Evolutionary conservation across 2,888 invertebrate species (phyloP).

Genomic region (Cantharis nigra): DNA sequence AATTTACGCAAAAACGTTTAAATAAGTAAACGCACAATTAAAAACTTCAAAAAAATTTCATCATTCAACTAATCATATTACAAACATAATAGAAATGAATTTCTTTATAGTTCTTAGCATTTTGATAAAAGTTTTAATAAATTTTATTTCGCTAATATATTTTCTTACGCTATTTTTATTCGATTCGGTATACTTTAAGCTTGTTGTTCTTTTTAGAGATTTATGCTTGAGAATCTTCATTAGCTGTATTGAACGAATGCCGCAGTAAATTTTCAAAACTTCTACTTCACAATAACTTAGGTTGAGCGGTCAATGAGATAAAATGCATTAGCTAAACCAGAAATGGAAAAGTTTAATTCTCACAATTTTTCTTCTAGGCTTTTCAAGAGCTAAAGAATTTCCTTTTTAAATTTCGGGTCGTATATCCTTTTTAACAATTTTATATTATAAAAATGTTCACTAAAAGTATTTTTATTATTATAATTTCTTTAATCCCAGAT

Average conservation of each 20-base stretch:
- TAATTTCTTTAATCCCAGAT: neutral
- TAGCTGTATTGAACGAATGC: conserved; percentile 55
- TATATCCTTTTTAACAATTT: neutral
- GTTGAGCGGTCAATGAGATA: conserved; percentile 53
- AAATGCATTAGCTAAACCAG: conserved; percentile 49
- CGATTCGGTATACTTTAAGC: conserved; percentile 26
- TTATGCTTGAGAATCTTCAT: conserved; percentile 53
- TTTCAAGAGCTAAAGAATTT: neutral
- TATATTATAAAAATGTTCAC: neutral
- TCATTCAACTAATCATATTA: neutral
- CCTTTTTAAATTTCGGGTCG: neutral
- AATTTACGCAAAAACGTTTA: neutral
- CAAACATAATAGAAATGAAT: neutral
- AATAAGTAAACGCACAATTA: neutral
- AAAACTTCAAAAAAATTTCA: neutral
- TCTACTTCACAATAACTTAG: conserved; percentile 51
- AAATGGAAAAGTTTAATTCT: conserved; percentile 53
- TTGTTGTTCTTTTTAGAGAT: conserved; percentile 42
- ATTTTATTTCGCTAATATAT: conserved; percentile 9
- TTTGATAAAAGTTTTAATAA: neutral
- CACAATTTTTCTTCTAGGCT: conserved; percentile 45
- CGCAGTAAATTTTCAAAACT: conserved; percentile 51
- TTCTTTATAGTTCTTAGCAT: neutral
- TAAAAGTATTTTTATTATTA: neutral
- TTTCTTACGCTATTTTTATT: conserved; percentile 10